Base-by-base conservation (phyloP, 2,113 vertebrate genomes). In the Pterocles gutturalis region DNA sequence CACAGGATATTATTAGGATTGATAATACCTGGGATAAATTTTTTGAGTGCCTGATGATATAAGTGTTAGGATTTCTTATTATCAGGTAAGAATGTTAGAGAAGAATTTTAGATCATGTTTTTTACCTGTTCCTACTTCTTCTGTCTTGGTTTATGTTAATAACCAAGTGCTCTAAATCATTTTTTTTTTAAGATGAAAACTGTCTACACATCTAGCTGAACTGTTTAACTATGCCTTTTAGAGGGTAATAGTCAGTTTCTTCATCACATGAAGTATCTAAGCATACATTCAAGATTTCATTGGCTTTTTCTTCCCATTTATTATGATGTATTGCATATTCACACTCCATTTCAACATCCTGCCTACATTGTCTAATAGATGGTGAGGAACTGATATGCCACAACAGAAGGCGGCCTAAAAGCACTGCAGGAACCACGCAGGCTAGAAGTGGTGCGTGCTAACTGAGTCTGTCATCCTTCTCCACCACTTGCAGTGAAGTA, bases 361-460 rank as follows among this genome's bases (percentile, higher is more conserved):
- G 29, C 15, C 28, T 41, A 36, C 28, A 11, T 16, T 87, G 22
- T 11, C 12, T 81, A 26, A 49, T 60, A 10, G 46, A 25, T 21
- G 17, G 5, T 33, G 10, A 77, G n/a, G 28, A 77, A 43, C 33
- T 45, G 48, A 34, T 76, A 38, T 7, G 9, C 7, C 19, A 34
- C 4, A 22, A 38, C 17, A 83, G 49, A 67, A 45, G 34, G 36
- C 60, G 5, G 14, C 8, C 13, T 25, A 28, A n/a, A 58, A 41
- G 3, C 9, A n/a, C 9, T 66, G 5, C 10, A 80, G 54, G 18
- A 80, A 24, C 4, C 11, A 61, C 11, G 4, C 72, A 55, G 62
- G 5, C 31, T 49, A 24, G 36, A 71, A 81, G 22, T 25, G 16
- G n/a, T 46, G 10, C 8, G 6, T 0, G 0, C 13, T 65, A 54